These are phyloP conservation scores for Pterostichus niger DNA, from an alignment of 2,888 invertebrate species.

Conservation along the genomic window DNA sequence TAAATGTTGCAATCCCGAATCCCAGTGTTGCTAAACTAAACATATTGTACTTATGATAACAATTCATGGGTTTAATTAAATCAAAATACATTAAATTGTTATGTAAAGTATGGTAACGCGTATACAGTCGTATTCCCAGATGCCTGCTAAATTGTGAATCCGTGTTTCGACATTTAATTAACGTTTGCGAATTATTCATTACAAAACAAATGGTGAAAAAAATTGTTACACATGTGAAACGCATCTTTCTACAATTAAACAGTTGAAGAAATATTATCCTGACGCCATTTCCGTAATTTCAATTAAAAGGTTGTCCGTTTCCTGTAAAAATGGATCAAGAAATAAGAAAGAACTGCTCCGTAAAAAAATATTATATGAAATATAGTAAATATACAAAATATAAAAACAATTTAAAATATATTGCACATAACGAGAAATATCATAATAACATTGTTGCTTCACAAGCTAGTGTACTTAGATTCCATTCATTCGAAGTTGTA, in stretches of 20 bases:
- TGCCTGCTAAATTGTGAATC: constrained; percentile 45
- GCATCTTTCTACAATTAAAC: constrained; percentile 43
- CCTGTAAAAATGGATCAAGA: not conserved
- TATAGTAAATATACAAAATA: not conserved
- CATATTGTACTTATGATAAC: constrained; percentile 40
- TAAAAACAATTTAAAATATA: no score
- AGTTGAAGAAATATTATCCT: constrained; percentile 35
- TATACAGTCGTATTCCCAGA: constrained; percentile 48
- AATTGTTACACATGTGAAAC: constrained; percentile 52
- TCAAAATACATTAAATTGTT: constrained; percentile 62
- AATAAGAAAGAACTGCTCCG: not conserved
- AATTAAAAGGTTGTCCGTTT: not conserved
- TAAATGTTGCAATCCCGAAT: constrained; percentile 36
- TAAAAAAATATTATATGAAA: not conserved
- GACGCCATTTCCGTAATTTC: constrained; percentile 41
- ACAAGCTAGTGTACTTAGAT: no score
- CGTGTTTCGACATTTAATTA: constrained; percentile 54
- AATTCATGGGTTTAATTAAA: constrained; percentile 61
- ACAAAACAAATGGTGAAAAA: constrained; percentile 43
- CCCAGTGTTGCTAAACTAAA: constrained; percentile 34
- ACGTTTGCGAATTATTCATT: constrained; percentile 35
- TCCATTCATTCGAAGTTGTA: no score
- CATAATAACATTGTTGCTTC: no score
- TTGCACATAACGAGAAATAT: no score
- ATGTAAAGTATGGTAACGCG: constrained; percentile 61